Evolutionary conservation across 2,113 vertebrate species (phyloP).

Genomic region (Lutjanus erythropterus): DNA sequence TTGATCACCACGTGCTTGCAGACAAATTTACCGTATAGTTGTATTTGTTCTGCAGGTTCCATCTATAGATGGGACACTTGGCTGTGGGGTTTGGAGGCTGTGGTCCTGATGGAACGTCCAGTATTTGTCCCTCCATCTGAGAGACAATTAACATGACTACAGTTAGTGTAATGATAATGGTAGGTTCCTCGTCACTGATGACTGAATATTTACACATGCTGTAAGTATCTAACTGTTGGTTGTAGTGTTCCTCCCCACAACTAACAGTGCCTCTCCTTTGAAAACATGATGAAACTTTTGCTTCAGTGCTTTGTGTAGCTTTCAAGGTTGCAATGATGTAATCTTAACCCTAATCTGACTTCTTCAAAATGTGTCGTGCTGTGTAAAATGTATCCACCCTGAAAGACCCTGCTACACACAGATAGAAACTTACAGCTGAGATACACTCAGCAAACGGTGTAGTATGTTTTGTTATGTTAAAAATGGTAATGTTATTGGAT

Average conservation of each 20-base stretch:
- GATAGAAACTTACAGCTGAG: not conserved
- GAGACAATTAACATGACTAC: not conserved
- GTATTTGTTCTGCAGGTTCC: constrained; percentile 97
- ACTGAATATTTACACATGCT: not conserved
- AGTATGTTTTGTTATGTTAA: not conserved
- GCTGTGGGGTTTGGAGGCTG: constrained; percentile 93
- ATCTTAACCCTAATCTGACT: too few relatives aligned
- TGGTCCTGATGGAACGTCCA: constrained; percentile 69
- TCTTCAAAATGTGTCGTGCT: not conserved
- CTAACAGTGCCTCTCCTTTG: not conserved
- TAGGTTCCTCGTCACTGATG: not conserved
- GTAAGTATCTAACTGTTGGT: not conserved
- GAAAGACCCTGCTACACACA: not conserved
- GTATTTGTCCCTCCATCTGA: constrained; percentile 91
- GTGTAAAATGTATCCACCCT: not conserved
- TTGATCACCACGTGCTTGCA: not conserved
- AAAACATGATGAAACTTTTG: not conserved
- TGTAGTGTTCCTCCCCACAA: not conserved
- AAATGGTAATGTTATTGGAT: not conserved
- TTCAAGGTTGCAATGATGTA: not conserved
- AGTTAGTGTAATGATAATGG: not conserved
- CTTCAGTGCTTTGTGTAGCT: not conserved
- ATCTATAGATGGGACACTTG: constrained; percentile 95
- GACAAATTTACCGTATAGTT: constrained; percentile 89
- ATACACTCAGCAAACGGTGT: not conserved